phyloP scores from a whole-genome alignment of 2,113 vertebrate genomes.

The Syngnathoides biaculeatus region DNA sequence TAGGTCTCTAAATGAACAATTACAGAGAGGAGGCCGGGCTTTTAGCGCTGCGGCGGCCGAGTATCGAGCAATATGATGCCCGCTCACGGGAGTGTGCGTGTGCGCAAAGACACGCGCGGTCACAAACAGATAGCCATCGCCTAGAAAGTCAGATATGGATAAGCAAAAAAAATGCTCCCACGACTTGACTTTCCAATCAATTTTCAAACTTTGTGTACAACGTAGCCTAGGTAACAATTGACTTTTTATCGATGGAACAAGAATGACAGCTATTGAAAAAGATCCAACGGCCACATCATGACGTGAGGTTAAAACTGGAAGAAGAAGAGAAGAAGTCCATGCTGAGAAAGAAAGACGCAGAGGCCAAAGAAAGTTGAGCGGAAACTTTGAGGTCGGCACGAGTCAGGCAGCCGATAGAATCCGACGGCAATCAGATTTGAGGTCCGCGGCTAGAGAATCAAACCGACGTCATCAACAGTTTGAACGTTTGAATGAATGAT shows the following conservation, averaged over 20 bases:
- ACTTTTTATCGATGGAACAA: background rate
- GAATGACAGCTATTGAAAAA: background rate
- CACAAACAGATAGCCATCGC: slow-evolving; percentile 33
- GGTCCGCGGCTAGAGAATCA: slow-evolving; percentile 38
- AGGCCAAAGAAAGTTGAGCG: slow-evolving; percentile 13
- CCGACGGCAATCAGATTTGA: slow-evolving; percentile 39
- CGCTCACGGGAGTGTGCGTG: slow-evolving; percentile 16
- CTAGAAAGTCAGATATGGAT: background rate
- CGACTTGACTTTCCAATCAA: background rate
- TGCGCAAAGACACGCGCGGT: slow-evolving; percentile 40
- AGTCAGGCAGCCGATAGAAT: slow-evolving; percentile 46
- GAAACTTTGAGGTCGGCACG: slow-evolving; percentile 10
- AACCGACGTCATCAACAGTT: too few species aligned
- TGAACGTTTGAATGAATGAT: slow-evolving; percentile 10
- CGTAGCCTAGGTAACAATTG: too few species aligned
- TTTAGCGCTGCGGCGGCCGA: slow-evolving; percentile 60
- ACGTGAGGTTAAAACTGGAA: background rate
- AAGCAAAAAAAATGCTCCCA: background rate
- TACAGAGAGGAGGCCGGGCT: slow-evolving; percentile 58
- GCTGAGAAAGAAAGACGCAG: slow-evolving; percentile 5
- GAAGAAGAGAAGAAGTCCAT: background rate
- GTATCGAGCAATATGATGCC: slow-evolving; percentile 61
- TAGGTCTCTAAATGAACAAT: slow-evolving; percentile 56
- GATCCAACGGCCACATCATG: background rate
- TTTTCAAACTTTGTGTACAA: background rate